These are phyloP conservation scores for Rotaria magnacalcarata DNA, from an alignment of 2,888 invertebrate species.

Conservation along the genomic window DNA sequence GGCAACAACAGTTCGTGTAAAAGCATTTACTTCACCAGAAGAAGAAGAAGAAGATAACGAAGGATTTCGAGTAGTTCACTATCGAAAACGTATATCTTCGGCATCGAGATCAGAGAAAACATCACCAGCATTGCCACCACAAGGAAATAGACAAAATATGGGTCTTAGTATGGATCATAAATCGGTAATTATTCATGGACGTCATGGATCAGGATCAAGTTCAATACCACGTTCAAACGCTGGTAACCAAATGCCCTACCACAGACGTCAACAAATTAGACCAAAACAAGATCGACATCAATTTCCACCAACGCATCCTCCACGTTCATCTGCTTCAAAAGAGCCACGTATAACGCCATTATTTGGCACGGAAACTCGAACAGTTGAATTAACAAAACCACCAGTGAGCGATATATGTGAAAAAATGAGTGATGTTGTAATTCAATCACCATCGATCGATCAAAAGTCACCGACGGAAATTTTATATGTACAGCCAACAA, in stretches of 20 bases:
- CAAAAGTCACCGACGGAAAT: background rate
- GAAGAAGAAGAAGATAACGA: background rate
- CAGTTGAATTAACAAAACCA: background rate
- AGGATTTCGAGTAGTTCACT: conserved; percentile 1
- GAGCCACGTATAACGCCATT: background rate
- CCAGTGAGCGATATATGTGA: background rate
- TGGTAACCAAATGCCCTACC: too few relatives aligned
- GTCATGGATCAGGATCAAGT: background rate
- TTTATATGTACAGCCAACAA: background rate
- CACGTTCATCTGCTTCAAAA: background rate
- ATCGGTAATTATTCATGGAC: background rate
- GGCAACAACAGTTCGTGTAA: background rate
- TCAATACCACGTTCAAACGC: background rate
- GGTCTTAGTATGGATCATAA: background rate
- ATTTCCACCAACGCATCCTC: background rate
- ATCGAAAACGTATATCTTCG: background rate
- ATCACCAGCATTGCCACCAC: background rate
- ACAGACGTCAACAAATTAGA: background rate
- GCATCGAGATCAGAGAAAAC: background rate
- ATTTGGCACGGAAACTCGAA: background rate
- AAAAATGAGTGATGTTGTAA: background rate
- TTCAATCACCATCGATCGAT: background rate
- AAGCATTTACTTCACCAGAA: background rate
- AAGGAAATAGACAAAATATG: background rate
- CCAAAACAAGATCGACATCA: background rate